Percentiles rank a stretch among this genome's conserved stretches.
These are phyloP conservation scores for Cordylochernes scorpioides DNA, from an alignment of 2,888 invertebrate species.

Conservation along the genomic window DNA sequence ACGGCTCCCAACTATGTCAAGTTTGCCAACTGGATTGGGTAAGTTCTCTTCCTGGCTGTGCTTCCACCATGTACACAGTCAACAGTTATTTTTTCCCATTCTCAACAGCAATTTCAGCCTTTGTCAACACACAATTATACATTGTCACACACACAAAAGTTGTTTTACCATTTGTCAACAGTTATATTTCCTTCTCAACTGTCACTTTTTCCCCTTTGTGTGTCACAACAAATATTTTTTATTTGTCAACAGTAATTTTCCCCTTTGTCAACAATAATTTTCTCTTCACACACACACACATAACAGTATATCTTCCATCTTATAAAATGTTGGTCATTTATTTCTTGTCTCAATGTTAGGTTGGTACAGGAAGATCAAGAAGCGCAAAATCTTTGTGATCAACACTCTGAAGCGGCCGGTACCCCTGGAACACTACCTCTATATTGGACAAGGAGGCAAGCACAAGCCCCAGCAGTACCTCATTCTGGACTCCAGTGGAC, in stretches of 20 bases:
- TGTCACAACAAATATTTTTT: too few relatives aligned
- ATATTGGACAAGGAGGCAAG: constrained; percentile 43
- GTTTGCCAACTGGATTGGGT: constrained; percentile 46
- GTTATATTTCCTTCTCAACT: too few relatives aligned
- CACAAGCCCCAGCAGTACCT: constrained; percentile 40
- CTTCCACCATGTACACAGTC: too few relatives aligned
- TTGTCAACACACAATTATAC: not conserved
- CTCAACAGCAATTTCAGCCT: not conserved
- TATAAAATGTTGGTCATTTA: not conserved
- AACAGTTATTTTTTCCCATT: too few relatives aligned
- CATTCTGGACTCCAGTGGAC: constrained; percentile 47
- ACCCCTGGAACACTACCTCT: constrained; percentile 76
- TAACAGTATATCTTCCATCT: not conserved
- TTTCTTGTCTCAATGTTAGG: not conserved
- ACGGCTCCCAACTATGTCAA: constrained; percentile 91
- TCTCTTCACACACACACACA: too few relatives aligned
- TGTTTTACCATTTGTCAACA: too few relatives aligned
- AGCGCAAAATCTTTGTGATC: constrained; percentile 64
- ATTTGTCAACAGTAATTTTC: not conserved
- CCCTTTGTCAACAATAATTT: too few relatives aligned
- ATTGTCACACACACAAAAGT: too few relatives aligned
- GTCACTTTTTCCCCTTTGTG: too few relatives aligned
- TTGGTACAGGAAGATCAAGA: constrained; percentile 26
- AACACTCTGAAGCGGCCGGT: constrained; percentile 78
- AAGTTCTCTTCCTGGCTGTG: constrained; percentile 12